Percentiles rank a stretch among this genome's conserved stretches.
These are phyloP conservation scores for Syngnathus typhle DNA, from an alignment of 2,113 vertebrate genomes.

Conservation along the genomic window DNA sequence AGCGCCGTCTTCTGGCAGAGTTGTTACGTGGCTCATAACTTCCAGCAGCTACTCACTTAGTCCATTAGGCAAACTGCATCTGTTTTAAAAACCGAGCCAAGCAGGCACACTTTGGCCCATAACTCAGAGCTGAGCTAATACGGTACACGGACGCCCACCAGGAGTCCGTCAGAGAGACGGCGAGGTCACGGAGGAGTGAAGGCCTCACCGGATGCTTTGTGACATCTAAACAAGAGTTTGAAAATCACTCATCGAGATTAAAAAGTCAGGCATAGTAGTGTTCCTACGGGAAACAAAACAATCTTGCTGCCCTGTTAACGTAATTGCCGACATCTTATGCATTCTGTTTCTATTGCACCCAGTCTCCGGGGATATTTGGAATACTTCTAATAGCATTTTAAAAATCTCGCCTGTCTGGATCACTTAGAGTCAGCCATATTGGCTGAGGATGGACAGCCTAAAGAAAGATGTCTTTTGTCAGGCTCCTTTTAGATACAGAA, in stretches of 20 bases:
- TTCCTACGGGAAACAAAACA: conserved; percentile 31
- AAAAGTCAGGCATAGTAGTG: conserved; percentile 42
- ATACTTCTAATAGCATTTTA: conserved; percentile 68
- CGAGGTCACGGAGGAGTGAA: conserved; percentile 50
- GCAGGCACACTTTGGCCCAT: conserved; percentile 45
- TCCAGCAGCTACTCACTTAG: conserved; percentile 32
- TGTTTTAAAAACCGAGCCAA: conserved; percentile 52
- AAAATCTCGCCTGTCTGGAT: conserved; percentile 52
- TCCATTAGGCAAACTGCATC: conserved; percentile 47
- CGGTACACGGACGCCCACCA: conserved; percentile 59
- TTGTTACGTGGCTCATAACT: conserved; percentile 41
- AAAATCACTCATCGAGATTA: conserved; percentile 75
- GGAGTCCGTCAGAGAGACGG: conserved; percentile 35
- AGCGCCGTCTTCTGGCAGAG: conserved; percentile 14
- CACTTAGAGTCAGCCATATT: conserved; percentile 44
- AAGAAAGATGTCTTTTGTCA: conserved; percentile 28
- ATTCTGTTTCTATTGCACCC: conserved; percentile 51
- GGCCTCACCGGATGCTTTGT: conserved; percentile 47
- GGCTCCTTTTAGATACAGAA: conserved; percentile 16
- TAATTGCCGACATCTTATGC: conserved; percentile 62
- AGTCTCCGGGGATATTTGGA: conserved; percentile 62
- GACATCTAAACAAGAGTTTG: conserved; percentile 62
- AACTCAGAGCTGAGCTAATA: conserved; percentile 66
- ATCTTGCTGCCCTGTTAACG: conserved; percentile 42
- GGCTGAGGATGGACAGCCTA: conserved; percentile 21